Evolutionary conservation across 2,797 vertebrate species (phyloP).

Genomic region (Scolopax bukidnonensis): DNA sequence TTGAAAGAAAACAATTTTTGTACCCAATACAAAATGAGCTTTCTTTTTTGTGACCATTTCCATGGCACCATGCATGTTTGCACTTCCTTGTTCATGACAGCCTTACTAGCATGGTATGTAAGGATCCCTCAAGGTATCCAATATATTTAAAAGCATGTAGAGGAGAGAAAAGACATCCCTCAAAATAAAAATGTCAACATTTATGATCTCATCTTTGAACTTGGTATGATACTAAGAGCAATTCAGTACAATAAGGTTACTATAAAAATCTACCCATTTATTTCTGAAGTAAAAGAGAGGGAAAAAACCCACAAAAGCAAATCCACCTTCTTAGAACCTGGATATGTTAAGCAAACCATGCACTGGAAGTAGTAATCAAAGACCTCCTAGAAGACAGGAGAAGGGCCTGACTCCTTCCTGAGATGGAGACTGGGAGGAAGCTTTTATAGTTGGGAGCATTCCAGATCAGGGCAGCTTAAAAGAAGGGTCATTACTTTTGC

Average conservation of each 20-base stretch:
- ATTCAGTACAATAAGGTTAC: not conserved
- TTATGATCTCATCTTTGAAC: not conserved
- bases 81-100: not conserved
- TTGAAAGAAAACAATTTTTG: not conserved
- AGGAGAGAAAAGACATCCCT: not conserved
- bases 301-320: not conserved
- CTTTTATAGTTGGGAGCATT: not conserved
- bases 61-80: not conserved
- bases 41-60: not conserved
- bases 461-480: not conserved
- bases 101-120: not conserved
- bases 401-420: not conserved
- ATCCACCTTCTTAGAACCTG: not conserved
- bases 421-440: not conserved
- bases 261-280: not conserved
- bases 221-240: not conserved
- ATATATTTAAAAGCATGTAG: not conserved
- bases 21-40: not conserved
- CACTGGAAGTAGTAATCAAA: not conserved
- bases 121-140: not conserved
- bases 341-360: not conserved
- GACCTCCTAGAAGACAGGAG: not conserved
- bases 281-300: not conserved
- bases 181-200: not conserved
- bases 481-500: not conserved